These are phyloP conservation scores for Euplexia lucipara DNA, from an alignment of 2,888 invertebrate genomes.

Conservation along the genomic window DNA sequence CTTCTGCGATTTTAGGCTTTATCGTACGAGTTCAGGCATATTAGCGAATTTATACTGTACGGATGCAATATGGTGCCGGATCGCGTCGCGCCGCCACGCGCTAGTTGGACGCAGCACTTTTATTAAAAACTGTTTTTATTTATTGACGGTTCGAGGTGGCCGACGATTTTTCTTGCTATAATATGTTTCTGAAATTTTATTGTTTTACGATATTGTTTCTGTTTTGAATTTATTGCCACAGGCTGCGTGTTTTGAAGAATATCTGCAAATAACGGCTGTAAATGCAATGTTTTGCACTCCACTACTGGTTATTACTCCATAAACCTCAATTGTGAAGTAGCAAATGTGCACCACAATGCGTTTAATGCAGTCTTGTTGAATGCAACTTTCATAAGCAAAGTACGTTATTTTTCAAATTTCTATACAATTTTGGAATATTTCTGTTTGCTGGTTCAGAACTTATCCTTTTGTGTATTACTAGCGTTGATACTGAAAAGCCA, in stretches of 20 bases:
- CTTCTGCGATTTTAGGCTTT: conserved; percentile 89
- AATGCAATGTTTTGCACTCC: background rate
- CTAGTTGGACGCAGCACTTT: conserved; percentile 83
- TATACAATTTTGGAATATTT: background rate
- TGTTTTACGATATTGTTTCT: conserved; percentile 59
- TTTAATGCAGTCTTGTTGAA: background rate
- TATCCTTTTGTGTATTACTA: background rate
- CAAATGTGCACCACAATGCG: background rate
- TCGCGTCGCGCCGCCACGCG: conserved; percentile 68
- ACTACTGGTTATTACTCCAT: background rate
- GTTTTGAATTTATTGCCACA: conserved; percentile 54
- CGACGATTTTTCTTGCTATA: conserved; percentile 75
- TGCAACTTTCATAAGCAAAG: background rate
- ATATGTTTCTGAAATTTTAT: conserved; percentile 58
- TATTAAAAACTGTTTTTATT: conserved; percentile 89
- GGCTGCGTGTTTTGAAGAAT: conserved; percentile 41
- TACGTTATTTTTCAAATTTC: background rate
- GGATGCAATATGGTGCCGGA: conserved; percentile 86
- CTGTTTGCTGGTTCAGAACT: background rate
- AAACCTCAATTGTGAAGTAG: background rate
- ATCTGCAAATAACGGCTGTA: conserved; percentile 35
- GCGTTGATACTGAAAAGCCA: conserved; percentile 15
- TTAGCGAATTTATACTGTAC: conserved; percentile 88
- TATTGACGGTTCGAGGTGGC: conserved; percentile 83
- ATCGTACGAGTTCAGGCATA: conserved; percentile 89